Evolutionary conservation across 2,797 vertebrate species (phyloP).

Genomic region (Rhyacichthys aspro): DNA sequence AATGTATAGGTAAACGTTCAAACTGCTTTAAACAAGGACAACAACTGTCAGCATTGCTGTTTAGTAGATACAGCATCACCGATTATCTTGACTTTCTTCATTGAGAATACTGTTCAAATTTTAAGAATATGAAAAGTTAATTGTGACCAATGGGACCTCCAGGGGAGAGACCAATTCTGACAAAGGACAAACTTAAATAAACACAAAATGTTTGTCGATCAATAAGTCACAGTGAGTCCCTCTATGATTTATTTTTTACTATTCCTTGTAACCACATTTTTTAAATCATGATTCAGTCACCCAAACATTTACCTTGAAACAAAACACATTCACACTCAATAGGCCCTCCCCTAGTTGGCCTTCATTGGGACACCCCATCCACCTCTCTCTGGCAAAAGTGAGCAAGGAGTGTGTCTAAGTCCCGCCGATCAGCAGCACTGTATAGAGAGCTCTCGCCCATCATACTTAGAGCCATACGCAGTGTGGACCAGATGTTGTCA

Average conservation of each 20-base stretch:
- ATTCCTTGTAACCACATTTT: constrained; percentile 8
- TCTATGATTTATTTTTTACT: constrained; percentile 27
- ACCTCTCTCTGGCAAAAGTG: constrained; percentile 91
- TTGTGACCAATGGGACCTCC: constrained; percentile 27
- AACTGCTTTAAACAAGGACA: constrained; percentile 22
- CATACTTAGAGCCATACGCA: constrained; percentile 98
- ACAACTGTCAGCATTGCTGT: constrained; percentile 16
- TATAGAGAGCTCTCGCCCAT: constrained; percentile 96
- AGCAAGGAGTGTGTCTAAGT: constrained; percentile 87
- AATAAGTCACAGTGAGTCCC: constrained; percentile 61
- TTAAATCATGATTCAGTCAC: constrained; percentile 38
- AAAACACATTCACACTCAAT: constrained; percentile 79
- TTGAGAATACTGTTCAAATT: constrained; percentile 33
- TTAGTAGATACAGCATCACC: constrained; percentile 26
- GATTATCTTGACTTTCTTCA: constrained; percentile 37
- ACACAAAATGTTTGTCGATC: constrained; percentile 28
- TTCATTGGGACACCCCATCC: constrained; percentile 81
- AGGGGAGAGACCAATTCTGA: constrained; percentile 47
- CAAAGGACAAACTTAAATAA: constrained; percentile 28
- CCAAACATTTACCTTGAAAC: constrained; percentile 67
- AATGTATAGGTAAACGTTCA: constrained; percentile 24
- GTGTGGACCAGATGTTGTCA: constrained; percentile 98
- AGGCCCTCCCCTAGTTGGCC: constrained; percentile 33
- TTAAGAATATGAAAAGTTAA: constrained; percentile 19
- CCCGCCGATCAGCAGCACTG: constrained; percentile 87